Conservation (phyloP, 2,888 invertebrate species). For the Drosophila paucipuncta region DNA sequence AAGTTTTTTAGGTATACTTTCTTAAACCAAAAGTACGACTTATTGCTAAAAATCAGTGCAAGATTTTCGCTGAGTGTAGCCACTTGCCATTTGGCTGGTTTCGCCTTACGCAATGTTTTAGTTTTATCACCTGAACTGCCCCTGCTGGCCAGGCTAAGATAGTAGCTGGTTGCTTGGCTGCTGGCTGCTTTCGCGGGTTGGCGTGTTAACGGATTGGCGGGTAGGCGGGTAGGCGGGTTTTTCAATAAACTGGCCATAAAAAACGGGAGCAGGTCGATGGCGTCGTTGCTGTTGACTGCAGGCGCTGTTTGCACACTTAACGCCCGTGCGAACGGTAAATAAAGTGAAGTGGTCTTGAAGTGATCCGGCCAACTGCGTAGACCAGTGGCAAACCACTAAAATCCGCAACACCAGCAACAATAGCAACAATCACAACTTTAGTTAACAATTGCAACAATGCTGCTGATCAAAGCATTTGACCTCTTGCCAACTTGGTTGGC, state of each 20-base stretch:
- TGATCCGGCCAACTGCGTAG: slow-evolving; percentile 47
- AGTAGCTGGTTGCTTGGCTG: slow-evolving; percentile 7
- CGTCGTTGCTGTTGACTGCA: slow-evolving; percentile 11
- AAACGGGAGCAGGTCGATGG: slow-evolving; percentile 50
- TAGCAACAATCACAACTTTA: slow-evolving; percentile 16
- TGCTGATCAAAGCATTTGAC: slow-evolving; percentile 48
- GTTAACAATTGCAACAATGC: slow-evolving; percentile 13
- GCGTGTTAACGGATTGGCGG: too few relatives aligned
- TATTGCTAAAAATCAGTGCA: too few relatives aligned
- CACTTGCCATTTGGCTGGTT: slow-evolving; percentile 36
- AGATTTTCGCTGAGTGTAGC: slow-evolving; percentile 20
- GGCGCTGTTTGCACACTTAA: slow-evolving; percentile 63
- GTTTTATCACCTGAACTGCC: slow-evolving; percentile 43
- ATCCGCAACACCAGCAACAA: slow-evolving; percentile 20
- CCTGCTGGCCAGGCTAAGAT: slow-evolving; percentile 3
- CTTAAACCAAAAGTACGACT: too few relatives aligned
- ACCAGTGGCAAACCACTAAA: slow-evolving; percentile 19
- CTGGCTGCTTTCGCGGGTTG: not conserved
- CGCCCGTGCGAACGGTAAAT: slow-evolving; percentile 60
- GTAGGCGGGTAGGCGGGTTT: slow-evolving; percentile 27
- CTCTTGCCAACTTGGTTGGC: slow-evolving; percentile 38
- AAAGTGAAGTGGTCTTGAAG: slow-evolving; percentile 76
- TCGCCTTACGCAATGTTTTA: slow-evolving; percentile 48
- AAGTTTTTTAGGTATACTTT: too few relatives aligned
- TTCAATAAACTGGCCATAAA: slow-evolving; percentile 70